A percentile compares a stretch with the other conserved stretches of the same genome.
These are phyloP conservation scores for Matsumyia berberina DNA, from an alignment of 2,888 invertebrate genomes.

Conservation along the genomic window DNA sequence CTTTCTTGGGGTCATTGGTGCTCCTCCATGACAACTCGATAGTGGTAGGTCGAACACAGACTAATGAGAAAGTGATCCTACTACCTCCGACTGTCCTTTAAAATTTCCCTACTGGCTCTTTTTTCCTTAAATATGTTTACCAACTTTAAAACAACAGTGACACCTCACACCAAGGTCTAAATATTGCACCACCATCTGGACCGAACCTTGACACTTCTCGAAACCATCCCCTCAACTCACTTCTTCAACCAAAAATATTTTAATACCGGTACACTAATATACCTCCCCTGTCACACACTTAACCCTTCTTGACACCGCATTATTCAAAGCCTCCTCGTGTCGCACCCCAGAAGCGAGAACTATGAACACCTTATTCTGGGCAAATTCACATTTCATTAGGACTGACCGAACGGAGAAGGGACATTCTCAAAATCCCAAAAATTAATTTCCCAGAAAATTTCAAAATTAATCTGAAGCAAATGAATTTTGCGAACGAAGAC, in stretches of 20 bases:
- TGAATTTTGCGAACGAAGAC: slow-evolving; percentile 29
- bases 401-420: slow-evolving; percentile 60
- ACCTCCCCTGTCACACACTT: slow-evolving; percentile 44
- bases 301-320: slow-evolving; percentile 65
- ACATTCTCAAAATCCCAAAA: slow-evolving; percentile 78
- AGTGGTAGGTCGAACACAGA: too few relatives aligned
- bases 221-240: neutral
- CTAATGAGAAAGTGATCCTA: too few relatives aligned
- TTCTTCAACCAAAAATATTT: slow-evolving; percentile 67
- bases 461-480: slow-evolving; percentile 81
- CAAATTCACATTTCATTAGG: slow-evolving; percentile 75
- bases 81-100: too few relatives aligned
- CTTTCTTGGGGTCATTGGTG: too few relatives aligned
- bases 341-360: slow-evolving; percentile 56
- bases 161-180: neutral
- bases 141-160: neutral
- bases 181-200: neutral
- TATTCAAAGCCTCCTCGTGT: slow-evolving; percentile 6
- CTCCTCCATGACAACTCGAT: too few relatives aligned
- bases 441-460: slow-evolving; percentile 84
- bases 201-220: neutral
- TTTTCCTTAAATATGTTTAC: too few relatives aligned
- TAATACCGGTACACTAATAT: slow-evolving; percentile 55
- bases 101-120: too few relatives aligned
- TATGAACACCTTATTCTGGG: slow-evolving; percentile 75